A percentile compares a stretch with the other conserved stretches of the same genome.
phyloP scores from a whole-genome alignment of 2,888 invertebrate genomes.

The Lasioglossum malachurum region DNA sequence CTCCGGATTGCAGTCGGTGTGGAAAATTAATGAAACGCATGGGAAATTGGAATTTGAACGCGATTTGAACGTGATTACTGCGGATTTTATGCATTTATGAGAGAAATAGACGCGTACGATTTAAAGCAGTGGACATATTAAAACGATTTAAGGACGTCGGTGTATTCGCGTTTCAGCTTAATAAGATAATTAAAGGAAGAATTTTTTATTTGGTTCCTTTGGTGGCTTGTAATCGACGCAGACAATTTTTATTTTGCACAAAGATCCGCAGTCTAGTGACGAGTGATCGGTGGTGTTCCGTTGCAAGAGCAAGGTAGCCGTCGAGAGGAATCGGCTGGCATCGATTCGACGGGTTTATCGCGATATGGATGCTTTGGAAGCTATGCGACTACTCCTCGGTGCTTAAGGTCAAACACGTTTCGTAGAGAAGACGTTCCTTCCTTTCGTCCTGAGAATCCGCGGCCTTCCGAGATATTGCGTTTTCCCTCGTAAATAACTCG shows the following conservation, averaged over 20 bases:
- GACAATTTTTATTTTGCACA: too few species aligned
- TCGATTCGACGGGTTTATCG: constrained; percentile 47
- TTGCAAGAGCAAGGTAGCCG: neutral
- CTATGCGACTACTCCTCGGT: neutral
- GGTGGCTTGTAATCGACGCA: too few species aligned
- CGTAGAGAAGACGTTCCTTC: constrained; percentile 7
- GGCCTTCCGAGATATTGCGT: constrained; percentile 38
- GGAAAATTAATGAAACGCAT: neutral
- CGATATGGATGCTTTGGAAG: constrained; percentile 13
- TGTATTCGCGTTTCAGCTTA: too few species aligned
- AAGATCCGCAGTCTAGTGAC: too few species aligned
- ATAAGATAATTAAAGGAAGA: too few species aligned
- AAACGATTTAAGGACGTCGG: too few species aligned
- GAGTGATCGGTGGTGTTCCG: neutral
- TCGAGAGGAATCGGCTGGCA: neutral
- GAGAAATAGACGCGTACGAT: too few species aligned
- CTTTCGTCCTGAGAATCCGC: constrained; percentile 23
- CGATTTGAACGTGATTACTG: too few species aligned
- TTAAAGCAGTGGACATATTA: too few species aligned
- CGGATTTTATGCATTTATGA: too few species aligned
- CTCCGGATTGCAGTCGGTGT: neutral
- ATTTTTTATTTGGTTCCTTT: too few species aligned
- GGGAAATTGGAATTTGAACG: neutral
- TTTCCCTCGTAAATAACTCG: constrained; percentile 22
- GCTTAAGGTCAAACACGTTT: constrained; percentile 16